phyloP scores from a whole-genome alignment of 2,888 invertebrate species.

The Drosophila yooni region DNA sequence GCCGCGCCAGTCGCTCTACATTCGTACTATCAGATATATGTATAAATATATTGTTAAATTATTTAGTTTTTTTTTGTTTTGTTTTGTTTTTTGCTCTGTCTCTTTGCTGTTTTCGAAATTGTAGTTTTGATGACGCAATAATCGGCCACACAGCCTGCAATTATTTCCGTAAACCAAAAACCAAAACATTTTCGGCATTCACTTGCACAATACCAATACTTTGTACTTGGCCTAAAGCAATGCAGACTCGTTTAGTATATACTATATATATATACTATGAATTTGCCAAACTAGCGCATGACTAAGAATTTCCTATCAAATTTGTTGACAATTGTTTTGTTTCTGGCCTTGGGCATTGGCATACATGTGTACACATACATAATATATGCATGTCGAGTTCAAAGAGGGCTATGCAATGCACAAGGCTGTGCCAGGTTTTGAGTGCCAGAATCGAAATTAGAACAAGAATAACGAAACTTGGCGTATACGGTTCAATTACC shows the following conservation, averaged over 20 bases:
- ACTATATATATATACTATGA: slow-evolving; percentile 23
- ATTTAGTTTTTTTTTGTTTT: slow-evolving; percentile 17
- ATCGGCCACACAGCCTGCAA: slow-evolving; percentile 49
- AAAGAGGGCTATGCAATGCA: slow-evolving; percentile 12
- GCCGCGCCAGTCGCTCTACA: slow-evolving; percentile 24
- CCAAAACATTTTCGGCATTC: slow-evolving; percentile 50
- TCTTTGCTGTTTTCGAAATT: slow-evolving; percentile 54
- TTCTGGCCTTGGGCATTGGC: slow-evolving; percentile 59
- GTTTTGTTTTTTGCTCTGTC: slow-evolving; percentile 13
- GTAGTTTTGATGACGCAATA: slow-evolving; percentile 61
- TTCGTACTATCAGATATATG: slow-evolving; percentile 4
- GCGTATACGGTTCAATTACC: not conserved
- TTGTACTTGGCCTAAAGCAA: slow-evolving; percentile 18
- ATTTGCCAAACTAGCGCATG: slow-evolving; percentile 4
- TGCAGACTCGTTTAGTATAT: slow-evolving; percentile 31
- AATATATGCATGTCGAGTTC: slow-evolving; percentile 12
- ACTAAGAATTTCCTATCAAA: slow-evolving; percentile 60
- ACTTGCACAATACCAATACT: slow-evolving; percentile 40
- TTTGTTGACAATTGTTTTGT: slow-evolving; percentile 74
- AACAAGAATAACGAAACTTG: slow-evolving; percentile 1
- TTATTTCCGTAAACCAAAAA: slow-evolving; percentile 58
- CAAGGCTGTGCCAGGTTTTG: slow-evolving; percentile 31
- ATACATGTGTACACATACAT: slow-evolving; percentile 5
- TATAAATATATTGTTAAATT: slow-evolving; percentile 17
- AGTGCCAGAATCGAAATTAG: slow-evolving; percentile 12